phyloP scores from a whole-genome alignment of 1,140 invertebrate genomes.

The Thaumatotibia leucotreta region DNA sequence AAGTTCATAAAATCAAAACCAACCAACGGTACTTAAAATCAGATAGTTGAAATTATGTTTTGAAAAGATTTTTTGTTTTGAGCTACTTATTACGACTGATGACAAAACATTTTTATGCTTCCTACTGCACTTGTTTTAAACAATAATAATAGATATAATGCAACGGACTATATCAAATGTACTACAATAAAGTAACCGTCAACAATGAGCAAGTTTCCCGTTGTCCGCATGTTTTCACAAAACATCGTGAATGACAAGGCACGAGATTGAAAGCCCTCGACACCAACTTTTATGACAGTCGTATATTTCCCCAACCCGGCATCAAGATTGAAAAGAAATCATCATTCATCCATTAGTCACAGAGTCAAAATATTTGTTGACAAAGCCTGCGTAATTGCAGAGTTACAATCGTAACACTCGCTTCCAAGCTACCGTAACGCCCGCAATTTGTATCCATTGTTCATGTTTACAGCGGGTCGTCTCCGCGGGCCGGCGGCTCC shows the following conservation, averaged over 20 bases:
- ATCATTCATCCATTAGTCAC: constrained; percentile 75
- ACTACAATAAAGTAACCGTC: constrained; percentile 36
- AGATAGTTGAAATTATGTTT: neutral
- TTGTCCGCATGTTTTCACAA: constrained; percentile 48
- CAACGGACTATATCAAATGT: constrained; percentile 16
- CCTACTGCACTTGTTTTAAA: neutral
- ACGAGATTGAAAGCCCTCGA: constrained; percentile 55
- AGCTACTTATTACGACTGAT: neutral
- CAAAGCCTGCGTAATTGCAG: constrained; percentile 65
- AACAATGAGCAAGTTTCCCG: constrained; percentile 50
- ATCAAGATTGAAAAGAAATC: constrained; percentile 70
- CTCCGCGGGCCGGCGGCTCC: constrained; percentile 23
- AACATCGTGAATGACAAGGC: constrained; percentile 58
- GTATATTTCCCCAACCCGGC: constrained; percentile 66
- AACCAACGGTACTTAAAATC: neutral
- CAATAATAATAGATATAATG: constrained; percentile 9
- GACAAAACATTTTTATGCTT: neutral
- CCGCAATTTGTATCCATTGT: constrained; percentile 73
- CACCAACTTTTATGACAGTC: constrained; percentile 63
- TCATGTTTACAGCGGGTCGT: constrained; percentile 70
- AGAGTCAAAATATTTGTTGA: constrained; percentile 69
- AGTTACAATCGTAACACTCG: constrained; percentile 72
- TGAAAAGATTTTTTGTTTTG: neutral
- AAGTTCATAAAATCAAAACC: constrained; percentile 19
- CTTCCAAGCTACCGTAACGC: constrained; percentile 74